Percentiles rank a stretch among this genome's conserved stretches.
These are phyloP conservation scores for Anguilla japonica DNA, from an alignment of 2,113 vertebrate species.

Conservation along the genomic window DNA sequence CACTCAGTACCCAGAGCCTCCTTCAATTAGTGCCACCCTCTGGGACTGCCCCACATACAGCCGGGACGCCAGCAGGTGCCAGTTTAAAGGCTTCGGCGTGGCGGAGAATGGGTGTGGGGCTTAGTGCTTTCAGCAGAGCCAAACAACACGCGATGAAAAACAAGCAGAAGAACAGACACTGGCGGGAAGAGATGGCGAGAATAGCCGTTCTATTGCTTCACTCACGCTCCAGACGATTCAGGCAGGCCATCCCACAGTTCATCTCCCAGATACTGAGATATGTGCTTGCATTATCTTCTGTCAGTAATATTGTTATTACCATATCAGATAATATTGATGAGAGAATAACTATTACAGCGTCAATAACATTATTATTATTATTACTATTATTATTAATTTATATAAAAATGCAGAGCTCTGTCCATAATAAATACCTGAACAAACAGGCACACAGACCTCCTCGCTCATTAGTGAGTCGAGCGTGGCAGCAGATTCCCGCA, in stretches of 20 bases:
- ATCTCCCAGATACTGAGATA: neutral
- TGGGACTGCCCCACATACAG: slow-evolving; percentile 25
- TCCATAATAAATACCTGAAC: slow-evolving; percentile 12
- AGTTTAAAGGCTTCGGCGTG: neutral
- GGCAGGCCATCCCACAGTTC: neutral
- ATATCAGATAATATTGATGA: no score
- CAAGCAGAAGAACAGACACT: neutral
- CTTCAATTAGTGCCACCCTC: slow-evolving; percentile 26
- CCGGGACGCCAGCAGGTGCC: neutral
- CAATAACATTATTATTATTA: slow-evolving; percentile 10
- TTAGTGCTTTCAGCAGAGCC: neutral
- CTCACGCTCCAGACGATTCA: slow-evolving; percentile 15
- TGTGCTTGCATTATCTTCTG: no score
- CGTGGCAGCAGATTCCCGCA: neutral
- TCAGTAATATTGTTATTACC: no score
- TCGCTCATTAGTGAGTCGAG: slow-evolving; percentile 17
- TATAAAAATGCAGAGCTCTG: neutral
- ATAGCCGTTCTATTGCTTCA: neutral
- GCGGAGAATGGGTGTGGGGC: neutral
- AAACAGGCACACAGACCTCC: neutral
- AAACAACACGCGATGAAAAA: neutral
- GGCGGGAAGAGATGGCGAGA: neutral
- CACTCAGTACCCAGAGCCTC: slow-evolving; percentile 6
- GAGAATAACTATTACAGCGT: no score
- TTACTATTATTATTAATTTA: slow-evolving; percentile 10